These are phyloP conservation scores for Gerris buenoi DNA, from an alignment of 1,140 invertebrate species.

Conservation along the genomic window DNA sequence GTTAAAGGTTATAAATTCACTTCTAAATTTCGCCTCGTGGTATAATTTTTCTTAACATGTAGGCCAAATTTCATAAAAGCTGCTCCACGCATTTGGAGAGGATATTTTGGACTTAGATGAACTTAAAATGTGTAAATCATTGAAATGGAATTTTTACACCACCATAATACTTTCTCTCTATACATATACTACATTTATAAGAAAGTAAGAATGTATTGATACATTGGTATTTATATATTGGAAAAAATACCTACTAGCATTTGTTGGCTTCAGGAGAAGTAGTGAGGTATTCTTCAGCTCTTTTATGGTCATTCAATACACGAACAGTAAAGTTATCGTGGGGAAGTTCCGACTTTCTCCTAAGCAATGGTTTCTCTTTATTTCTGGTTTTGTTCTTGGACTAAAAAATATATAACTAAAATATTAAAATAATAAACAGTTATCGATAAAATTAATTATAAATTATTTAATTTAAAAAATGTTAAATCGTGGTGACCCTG, in stretches of 20 bases:
- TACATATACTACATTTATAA: neutral
- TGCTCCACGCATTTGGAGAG: neutral
- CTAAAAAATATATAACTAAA: constrained; percentile 19
- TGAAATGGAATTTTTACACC: neutral
- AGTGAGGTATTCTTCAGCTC: constrained; percentile 71
- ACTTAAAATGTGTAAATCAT: neutral
- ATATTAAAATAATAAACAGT: too few species aligned
- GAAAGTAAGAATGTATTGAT: neutral
- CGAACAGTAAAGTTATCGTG: constrained; percentile 78
- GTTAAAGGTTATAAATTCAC: too few species aligned
- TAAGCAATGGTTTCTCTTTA: constrained; percentile 70
- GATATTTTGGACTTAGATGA: neutral
- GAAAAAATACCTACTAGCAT: constrained; percentile 29
- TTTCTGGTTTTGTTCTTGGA: constrained; percentile 36
- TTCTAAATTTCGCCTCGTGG: too few species aligned
- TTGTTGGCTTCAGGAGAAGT: constrained; percentile 71
- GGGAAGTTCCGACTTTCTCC: constrained; percentile 87
- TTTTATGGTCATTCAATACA: constrained; percentile 79
- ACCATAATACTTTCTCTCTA: neutral
- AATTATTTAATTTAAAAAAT: constrained; percentile 9
- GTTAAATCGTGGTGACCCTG: constrained; percentile 9
- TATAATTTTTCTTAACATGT: too few species aligned
- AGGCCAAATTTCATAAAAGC: too few species aligned
- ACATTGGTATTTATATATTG: neutral
- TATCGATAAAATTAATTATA: too few species aligned